Evolutionary conservation across 2,888 invertebrate species (phyloP).

Genomic region (Cataglyphis albicans): DNA sequence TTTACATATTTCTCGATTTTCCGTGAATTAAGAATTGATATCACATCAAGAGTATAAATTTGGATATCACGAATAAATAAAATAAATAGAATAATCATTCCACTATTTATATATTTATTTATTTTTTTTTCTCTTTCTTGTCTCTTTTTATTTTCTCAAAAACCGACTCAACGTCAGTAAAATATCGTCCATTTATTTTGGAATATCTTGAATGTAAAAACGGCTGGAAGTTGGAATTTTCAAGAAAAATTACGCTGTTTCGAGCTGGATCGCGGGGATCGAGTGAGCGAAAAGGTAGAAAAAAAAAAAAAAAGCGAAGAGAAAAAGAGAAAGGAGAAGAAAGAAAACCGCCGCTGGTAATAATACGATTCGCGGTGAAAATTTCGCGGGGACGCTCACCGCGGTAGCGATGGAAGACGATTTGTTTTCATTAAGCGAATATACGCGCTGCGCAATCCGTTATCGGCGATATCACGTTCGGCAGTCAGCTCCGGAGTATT

Average conservation of each 20-base stretch:
- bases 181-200: neutral
- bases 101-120: neutral
- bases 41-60: conserved; percentile 50
- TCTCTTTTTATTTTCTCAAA: neutral
- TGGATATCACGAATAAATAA: neutral
- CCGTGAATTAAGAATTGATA: neutral
- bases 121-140: neutral
- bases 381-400: conserved; percentile 23
- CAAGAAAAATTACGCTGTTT: conserved; percentile 14
- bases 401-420: conserved; percentile 28
- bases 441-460: conserved; percentile 55
- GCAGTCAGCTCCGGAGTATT: conserved; percentile 51
- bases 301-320: neutral
- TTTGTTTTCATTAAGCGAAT: conserved; percentile 55
- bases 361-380: conserved; percentile 33
- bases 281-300: neutral
- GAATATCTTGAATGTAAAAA: conserved; percentile 1
- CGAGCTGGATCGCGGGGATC: neutral
- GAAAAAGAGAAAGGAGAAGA: neutral
- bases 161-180: conserved; percentile 1
- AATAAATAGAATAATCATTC: neutral
- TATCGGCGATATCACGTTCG: conserved; percentile 52
- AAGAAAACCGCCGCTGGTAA: conserved; percentile 18
- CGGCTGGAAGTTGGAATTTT: conserved; percentile 4
- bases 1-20: neutral